Conservation (phyloP, 2,113 vertebrate genomes). For the Gasterosteus nipponicus region DNA sequence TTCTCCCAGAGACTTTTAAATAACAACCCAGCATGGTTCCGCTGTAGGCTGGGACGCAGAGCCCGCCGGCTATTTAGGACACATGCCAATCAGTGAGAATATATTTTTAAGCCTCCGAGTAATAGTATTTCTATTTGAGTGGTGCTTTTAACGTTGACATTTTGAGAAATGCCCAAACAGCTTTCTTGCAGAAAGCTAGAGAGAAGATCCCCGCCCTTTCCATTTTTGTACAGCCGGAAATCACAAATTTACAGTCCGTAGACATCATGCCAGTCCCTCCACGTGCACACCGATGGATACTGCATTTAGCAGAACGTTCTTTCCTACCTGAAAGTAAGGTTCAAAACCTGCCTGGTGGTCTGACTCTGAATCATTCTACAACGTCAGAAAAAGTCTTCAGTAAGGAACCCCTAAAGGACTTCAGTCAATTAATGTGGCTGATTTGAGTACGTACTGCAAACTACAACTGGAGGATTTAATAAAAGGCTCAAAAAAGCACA, state of each 20-base stretch:
- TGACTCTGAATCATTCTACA: too few species aligned
- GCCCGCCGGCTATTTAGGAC: slow-evolving; percentile 54
- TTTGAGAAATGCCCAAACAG: neutral
- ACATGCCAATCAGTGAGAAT: slow-evolving; percentile 24
- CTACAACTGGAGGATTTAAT: too few species aligned
- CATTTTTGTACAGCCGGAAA: neutral
- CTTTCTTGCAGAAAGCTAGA: neutral
- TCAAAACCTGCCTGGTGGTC: too few species aligned
- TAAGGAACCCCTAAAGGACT: too few species aligned
- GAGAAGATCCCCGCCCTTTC: neutral
- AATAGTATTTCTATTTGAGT: slow-evolving; percentile 16
- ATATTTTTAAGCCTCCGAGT: slow-evolving; percentile 25
- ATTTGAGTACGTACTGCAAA: too few species aligned
- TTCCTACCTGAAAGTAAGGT: neutral
- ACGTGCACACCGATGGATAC: neutral
- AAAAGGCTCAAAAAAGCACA: too few species aligned
- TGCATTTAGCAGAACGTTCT: neutral
- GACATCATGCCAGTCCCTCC: neutral
- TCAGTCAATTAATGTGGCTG: too few species aligned
- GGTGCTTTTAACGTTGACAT: slow-evolving; percentile 16
- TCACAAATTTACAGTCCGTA: too few species aligned
- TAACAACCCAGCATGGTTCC: slow-evolving; percentile 58
- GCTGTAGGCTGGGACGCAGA: slow-evolving; percentile 36
- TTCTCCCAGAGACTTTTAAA: slow-evolving; percentile 63
- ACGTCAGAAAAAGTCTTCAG: too few species aligned